Evolutionary conservation across 2,113 vertebrate genomes (phyloP).

Genomic region (Drymodes brunneopygia): DNA sequence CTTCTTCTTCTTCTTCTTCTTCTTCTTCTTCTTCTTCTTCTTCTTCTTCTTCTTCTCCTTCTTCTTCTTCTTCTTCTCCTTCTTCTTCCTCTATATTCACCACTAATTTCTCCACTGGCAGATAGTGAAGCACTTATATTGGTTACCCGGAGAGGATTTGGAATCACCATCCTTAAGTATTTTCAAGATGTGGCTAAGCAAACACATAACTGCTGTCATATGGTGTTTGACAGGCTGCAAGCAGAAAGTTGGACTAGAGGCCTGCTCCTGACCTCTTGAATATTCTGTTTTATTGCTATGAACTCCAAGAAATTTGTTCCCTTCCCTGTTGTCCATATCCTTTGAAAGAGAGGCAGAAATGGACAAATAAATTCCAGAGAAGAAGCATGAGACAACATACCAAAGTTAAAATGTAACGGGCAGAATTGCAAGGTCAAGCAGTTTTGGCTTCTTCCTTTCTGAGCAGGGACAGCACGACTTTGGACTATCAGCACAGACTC

Average conservation of each 20-base stretch:
- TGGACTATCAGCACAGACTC: neutral
- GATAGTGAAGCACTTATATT: neutral
- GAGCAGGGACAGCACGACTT: neutral
- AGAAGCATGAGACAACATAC: neutral
- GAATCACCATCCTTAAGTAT: neutral
- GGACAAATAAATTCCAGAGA: neutral
- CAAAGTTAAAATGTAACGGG: slow-evolving; percentile 24
- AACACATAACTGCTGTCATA: neutral
- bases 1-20: too few relatives aligned
- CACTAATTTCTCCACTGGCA: neutral
- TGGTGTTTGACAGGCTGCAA: neutral
- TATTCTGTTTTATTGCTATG: slow-evolving; percentile 4
- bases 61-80: too few relatives aligned
- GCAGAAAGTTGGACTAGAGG: neutral
- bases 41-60: too few relatives aligned
- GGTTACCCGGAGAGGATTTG: neutral
- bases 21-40: too few relatives aligned
- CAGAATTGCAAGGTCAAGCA: neutral
- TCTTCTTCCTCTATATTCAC: neutral
- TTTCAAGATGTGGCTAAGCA: neutral
- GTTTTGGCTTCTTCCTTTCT: neutral
- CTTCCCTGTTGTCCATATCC: neutral
- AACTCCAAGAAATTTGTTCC: neutral
- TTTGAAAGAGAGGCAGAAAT: neutral
- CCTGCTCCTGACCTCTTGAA: neutral